These are phyloP conservation scores for Orussus abietinus DNA, from an alignment of 1,140 invertebrate genomes.

Conservation along the genomic window DNA sequence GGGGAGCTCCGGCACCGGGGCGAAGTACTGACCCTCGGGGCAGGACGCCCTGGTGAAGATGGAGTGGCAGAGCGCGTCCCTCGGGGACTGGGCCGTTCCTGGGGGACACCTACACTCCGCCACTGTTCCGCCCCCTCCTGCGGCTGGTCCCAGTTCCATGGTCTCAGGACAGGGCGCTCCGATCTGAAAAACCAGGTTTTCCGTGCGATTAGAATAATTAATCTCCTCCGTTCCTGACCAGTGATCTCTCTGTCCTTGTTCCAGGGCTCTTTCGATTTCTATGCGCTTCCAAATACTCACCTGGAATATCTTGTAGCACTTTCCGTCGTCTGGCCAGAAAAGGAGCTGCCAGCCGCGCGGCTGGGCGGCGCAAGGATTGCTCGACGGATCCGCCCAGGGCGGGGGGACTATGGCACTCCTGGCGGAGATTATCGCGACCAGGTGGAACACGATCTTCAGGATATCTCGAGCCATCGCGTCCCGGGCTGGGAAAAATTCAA, in stretches of 20 bases:
- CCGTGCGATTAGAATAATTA: too few species aligned
- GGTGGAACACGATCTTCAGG: too few species aligned
- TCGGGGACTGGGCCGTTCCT: slow-evolving; percentile 61
- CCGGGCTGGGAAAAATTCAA: too few species aligned
- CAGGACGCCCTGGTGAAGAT: slow-evolving; percentile 71
- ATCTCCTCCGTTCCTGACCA: background rate
- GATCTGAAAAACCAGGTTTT: too few species aligned
- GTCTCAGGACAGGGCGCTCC: slow-evolving; percentile 77
- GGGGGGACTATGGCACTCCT: slow-evolving; percentile 68
- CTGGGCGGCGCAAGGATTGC: slow-evolving; percentile 75
- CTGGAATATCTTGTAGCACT: slow-evolving; percentile 82
- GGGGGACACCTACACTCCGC: slow-evolving; percentile 77
- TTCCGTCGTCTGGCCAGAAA: slow-evolving; percentile 75
- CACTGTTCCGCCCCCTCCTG: slow-evolving; percentile 56
- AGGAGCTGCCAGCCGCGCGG: slow-evolving; percentile 79
- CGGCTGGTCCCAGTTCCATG: slow-evolving; percentile 71
- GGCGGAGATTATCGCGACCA: too few species aligned
- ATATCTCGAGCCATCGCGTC: too few species aligned
- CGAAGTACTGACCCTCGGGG: slow-evolving; percentile 65
- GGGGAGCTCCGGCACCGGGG: slow-evolving; percentile 54
- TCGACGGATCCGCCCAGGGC: slow-evolving; percentile 75
- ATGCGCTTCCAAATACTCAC: slow-evolving; percentile 52
- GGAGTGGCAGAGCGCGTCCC: slow-evolving; percentile 61
- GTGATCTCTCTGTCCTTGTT: background rate
- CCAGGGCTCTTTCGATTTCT: background rate